Evolutionary conservation across 2,888 invertebrate species (phyloP).

Genomic region (Siphonodentalium dalli): DNA sequence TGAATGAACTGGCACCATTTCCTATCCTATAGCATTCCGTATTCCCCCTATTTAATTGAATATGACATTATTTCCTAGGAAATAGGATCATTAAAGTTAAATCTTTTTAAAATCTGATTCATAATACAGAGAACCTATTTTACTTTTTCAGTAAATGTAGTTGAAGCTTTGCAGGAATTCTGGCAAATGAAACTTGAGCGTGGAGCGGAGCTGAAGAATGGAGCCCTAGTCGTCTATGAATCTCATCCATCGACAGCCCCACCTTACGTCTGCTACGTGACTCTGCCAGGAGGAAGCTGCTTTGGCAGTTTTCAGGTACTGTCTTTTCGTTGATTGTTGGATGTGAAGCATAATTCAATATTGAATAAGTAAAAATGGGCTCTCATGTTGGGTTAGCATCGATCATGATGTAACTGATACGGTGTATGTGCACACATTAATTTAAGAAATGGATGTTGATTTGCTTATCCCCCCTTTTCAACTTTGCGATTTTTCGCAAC

Average conservation of each 20-base stretch:
- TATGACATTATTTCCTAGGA: too few relatives aligned
- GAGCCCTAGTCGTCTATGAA: constrained; percentile 92
- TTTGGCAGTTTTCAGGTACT: constrained; percentile 92
- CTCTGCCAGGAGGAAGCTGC: constrained; percentile 92
- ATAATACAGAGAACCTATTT: too few relatives aligned
- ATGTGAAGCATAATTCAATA: background rate
- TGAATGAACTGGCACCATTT: too few relatives aligned
- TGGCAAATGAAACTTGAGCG: constrained; percentile 96
- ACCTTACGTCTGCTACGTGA: constrained; percentile 91
- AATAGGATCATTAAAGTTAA: too few relatives aligned
- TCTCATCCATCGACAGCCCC: constrained; percentile 89
- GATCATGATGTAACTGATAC: background rate
- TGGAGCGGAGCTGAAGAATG: constrained; percentile 82
- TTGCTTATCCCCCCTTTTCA: too few relatives aligned
- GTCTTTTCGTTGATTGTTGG: too few relatives aligned
- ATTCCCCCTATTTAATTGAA: too few relatives aligned
- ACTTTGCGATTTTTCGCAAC: too few relatives aligned
- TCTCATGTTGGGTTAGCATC: background rate
- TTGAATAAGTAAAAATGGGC: background rate
- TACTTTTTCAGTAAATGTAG: constrained; percentile 82
- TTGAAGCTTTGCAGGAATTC: constrained; percentile 93
- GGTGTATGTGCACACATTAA: too few relatives aligned
- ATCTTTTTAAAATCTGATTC: too few relatives aligned
- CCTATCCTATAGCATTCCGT: too few relatives aligned
- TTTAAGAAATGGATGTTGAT: too few relatives aligned